A percentile compares a stretch with the other conserved stretches of the same genome.
Conservation (phyloP, 2,797 vertebrate species). For the Gymnoscopelus microlampas region DNA sequence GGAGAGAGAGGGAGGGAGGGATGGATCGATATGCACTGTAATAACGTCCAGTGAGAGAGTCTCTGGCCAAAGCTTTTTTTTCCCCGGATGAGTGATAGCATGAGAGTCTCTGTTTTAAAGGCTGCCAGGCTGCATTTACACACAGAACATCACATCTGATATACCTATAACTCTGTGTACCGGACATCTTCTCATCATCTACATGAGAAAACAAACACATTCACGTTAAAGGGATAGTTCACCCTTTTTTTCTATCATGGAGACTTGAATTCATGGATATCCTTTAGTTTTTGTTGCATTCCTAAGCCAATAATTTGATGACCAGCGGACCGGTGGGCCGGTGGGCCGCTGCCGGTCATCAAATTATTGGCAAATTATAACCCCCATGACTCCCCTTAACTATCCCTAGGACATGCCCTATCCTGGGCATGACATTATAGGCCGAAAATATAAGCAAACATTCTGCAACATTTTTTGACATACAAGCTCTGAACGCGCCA, state of each 20-base stretch:
- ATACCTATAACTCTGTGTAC: slow-evolving; percentile 24
- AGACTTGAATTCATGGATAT: too few relatives aligned
- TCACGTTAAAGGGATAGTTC: too few relatives aligned
- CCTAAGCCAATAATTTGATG: too few relatives aligned
- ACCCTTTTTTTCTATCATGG: too few relatives aligned
- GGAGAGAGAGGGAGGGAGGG: slow-evolving; percentile 56
- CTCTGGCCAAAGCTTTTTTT: slow-evolving; percentile 81
- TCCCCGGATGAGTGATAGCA: slow-evolving; percentile 80
- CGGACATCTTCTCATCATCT: not conserved
- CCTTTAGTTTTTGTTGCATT: too few relatives aligned
- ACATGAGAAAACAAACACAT: too few relatives aligned
- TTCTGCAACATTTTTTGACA: not conserved
- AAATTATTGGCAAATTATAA: not conserved
- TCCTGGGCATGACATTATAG: not conserved
- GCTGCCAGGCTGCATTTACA: slow-evolving; percentile 37
- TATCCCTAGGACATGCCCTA: too few relatives aligned
- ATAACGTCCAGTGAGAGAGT: slow-evolving; percentile 87
- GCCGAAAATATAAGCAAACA: not conserved
- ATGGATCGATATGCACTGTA: slow-evolving; percentile 93
- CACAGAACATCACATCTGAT: slow-evolving; percentile 31
- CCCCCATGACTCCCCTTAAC: too few relatives aligned
- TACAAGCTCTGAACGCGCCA: too few relatives aligned
- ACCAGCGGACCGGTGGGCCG: too few relatives aligned
- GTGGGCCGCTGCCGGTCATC: too few relatives aligned
- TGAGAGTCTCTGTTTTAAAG: slow-evolving; percentile 26